Evolutionary conservation across 2,797 vertebrate species (phyloP).

Genomic region (Synanceia verrucosa): DNA sequence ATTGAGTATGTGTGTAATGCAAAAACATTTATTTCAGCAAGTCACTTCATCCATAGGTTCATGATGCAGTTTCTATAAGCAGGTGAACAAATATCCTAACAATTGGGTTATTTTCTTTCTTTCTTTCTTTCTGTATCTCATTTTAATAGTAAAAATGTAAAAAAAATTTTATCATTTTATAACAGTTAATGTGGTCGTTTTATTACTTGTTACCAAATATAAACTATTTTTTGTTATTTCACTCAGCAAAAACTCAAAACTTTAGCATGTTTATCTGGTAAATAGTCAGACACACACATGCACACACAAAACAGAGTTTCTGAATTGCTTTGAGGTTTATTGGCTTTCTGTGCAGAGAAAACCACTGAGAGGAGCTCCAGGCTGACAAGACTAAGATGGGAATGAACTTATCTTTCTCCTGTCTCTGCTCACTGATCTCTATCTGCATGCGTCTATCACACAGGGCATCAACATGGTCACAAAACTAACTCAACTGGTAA

Average conservation of each 20-base stretch:
- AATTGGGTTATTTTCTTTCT: not conserved
- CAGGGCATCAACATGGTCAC: not conserved
- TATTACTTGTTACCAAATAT: not conserved
- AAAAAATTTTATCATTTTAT: not conserved
- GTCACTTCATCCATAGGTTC: not conserved
- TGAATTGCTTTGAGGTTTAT: not conserved
- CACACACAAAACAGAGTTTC: no score
- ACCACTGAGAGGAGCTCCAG: constrained; percentile 14
- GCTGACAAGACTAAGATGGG: constrained; percentile 17
- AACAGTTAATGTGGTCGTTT: not conserved
- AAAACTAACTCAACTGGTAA: constrained; percentile 16
- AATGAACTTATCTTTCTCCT: constrained; percentile 25
- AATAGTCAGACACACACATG: no score
- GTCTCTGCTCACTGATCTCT: constrained; percentile 43
- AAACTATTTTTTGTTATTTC: no score
- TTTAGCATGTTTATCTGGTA: not conserved
- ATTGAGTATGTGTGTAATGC: not conserved
- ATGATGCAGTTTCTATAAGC: not conserved
- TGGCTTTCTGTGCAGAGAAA: not conserved
- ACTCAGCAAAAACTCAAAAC: no score
- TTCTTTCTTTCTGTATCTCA: not conserved
- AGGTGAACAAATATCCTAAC: not conserved
- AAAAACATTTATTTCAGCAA: not conserved
- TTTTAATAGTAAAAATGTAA: not conserved
- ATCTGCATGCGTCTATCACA: constrained; percentile 58